Conservation (phyloP, 2,113 vertebrate genomes). For the Eudyptes chrysolophus region DNA sequence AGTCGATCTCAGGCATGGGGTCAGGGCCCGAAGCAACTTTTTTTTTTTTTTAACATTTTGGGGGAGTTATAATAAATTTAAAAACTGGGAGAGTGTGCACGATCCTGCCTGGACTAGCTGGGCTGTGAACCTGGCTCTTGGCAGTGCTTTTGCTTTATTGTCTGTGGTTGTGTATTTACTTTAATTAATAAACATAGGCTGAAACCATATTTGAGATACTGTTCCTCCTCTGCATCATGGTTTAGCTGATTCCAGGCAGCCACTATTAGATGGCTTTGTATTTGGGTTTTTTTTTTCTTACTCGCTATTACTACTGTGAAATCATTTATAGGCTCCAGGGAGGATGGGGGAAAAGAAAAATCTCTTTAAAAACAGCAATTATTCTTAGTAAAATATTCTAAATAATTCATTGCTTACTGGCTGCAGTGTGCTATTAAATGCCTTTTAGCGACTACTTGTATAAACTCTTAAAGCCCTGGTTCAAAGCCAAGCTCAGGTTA, state of each 20-base stretch:
- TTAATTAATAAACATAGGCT: background rate
- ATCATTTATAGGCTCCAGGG: conserved; percentile 27
- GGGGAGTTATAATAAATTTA: background rate
- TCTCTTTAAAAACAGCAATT: conserved; percentile 51
- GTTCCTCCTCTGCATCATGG: background rate
- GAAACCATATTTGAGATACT: background rate
- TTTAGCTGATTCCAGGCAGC: conserved; percentile 1
- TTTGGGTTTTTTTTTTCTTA: background rate
- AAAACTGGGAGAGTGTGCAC: background rate
- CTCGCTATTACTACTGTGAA: background rate
- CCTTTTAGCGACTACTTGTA: conserved; percentile 53
- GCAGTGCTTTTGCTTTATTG: background rate
- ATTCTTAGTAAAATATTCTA: conserved; percentile 66
- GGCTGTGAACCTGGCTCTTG: background rate
- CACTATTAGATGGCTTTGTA: background rate
- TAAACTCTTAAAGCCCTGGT: conserved; percentile 35
- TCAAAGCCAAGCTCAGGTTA: conserved; percentile 43
- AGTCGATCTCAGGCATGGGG: background rate
- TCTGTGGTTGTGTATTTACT: background rate
- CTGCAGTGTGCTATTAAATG: conserved; percentile 55
- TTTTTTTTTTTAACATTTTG: background rate
- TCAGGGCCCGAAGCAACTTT: background rate
- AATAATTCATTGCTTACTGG: conserved; percentile 67
- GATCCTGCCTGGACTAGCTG: background rate
- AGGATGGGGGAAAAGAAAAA: background rate